Evolutionary conservation across 2,797 vertebrate genomes (phyloP).

Genomic region (Lagorchestes hirsutus): DNA sequence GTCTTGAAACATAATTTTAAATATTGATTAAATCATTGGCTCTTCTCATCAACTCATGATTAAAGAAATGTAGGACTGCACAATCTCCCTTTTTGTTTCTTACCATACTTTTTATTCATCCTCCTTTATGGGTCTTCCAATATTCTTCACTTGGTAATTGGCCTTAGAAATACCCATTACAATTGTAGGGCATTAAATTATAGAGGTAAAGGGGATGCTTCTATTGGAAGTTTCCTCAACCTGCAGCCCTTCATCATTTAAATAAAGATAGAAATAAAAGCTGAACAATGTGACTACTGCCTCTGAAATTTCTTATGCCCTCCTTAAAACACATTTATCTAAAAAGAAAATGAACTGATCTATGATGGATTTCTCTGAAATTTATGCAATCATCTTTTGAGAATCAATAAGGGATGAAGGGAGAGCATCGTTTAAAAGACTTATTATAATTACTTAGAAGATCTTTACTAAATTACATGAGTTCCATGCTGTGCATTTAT

Average conservation of each 20-base stretch:
- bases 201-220: neutral
- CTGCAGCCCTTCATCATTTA: neutral
- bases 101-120: slow-evolving; percentile 32
- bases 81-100: slow-evolving; percentile 13
- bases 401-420: slow-evolving; percentile 34
- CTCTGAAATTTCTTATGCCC: slow-evolving; percentile 1
- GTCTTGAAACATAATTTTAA: neutral
- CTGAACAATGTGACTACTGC: neutral
- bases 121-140: neutral
- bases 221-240: neutral
- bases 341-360: slow-evolving; percentile 26
- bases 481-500: neutral
- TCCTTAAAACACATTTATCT: neutral
- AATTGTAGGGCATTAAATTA: neutral
- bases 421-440: neutral
- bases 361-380: slow-evolving; percentile 12
- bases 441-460: neutral
- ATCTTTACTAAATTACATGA: slow-evolving; percentile 10
- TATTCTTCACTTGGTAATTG: slow-evolving; percentile 2
- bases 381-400: slow-evolving; percentile 11
- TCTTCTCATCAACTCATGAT: slow-evolving; percentile 44
- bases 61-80: slow-evolving; percentile 16
- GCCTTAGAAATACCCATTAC: slow-evolving; percentile 2
- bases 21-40: slow-evolving; percentile 3
- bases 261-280: neutral